Evolutionary conservation across 2,797 vertebrate species (phyloP).

Genomic region (Sciurus carolinensis): DNA sequence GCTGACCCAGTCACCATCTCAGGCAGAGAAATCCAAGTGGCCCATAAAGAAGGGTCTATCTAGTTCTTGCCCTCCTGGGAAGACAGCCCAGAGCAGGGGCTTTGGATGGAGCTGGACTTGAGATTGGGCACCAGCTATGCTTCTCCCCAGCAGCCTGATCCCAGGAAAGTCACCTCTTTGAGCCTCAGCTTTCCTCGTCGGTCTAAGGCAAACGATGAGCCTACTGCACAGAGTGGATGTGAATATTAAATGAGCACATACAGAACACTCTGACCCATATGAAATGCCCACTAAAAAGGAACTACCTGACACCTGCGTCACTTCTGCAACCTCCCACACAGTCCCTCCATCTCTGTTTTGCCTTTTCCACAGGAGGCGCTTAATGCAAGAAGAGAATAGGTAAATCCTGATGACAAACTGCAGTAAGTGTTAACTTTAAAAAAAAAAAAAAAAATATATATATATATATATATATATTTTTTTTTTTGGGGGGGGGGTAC

Average conservation of each 20-base stretch:
- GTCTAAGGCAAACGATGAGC: not conserved
- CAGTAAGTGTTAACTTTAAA: not conserved
- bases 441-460: not conserved
- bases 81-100: not conserved
- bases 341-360: not conserved
- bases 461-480: too few species aligned
- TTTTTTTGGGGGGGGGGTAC: too few species aligned
- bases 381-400: not conserved
- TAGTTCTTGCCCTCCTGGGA: not conserved
- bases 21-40: not conserved
- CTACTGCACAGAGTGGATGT: not conserved
- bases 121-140: not conserved
- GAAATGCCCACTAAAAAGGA: not conserved
- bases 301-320: not conserved
- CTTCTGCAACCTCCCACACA: not conserved
- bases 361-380: not conserved
- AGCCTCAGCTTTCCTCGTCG: not conserved
- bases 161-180: not conserved
- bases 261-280: not conserved
- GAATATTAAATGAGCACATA: not conserved
- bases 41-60: not conserved
- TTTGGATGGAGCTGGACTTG: not conserved
- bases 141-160: not conserved
- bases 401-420: not conserved
- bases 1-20: not conserved